Percentiles rank a stretch among this genome's conserved stretches.
These are phyloP conservation scores for Trichopria drosophilae DNA, from an alignment of 2,888 invertebrate species.

Conservation along the genomic window DNA sequence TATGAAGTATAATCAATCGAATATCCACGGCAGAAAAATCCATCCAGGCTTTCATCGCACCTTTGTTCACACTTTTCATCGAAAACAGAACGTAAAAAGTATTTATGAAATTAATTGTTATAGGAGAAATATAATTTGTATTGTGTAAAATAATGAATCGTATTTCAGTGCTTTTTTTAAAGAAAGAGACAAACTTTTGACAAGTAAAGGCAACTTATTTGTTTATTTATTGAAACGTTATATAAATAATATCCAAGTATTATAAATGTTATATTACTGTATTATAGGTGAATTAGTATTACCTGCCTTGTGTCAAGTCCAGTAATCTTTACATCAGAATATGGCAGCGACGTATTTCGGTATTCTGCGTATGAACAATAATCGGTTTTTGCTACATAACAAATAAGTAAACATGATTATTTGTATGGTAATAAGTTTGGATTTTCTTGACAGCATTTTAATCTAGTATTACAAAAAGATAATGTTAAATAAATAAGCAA, in stretches of 20 bases:
- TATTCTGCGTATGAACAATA: constrained; percentile 79
- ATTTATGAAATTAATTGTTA: no score
- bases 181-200: neutral
- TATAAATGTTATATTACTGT: neutral
- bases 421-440: no score
- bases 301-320: constrained; percentile 44
- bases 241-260: no score
- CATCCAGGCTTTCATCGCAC: constrained; percentile 66
- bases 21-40: constrained; percentile 75
- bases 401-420: constrained; percentile 6
- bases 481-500: no score
- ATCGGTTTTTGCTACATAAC: constrained; percentile 59
- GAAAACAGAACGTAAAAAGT: no score
- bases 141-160: no score
- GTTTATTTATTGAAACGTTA: no score
- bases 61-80: constrained; percentile 58
- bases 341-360: constrained; percentile 69
- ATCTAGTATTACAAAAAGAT: no score
- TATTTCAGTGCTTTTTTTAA: neutral
- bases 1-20: constrained; percentile 56
- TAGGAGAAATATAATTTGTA: no score
- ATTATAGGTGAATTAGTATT: constrained; percentile 7
- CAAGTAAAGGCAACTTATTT: no score
- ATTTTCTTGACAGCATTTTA: no score
- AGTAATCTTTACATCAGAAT: constrained; percentile 62